Base-by-base conservation (phyloP, 2,797 vertebrate species). In the Pipistrellus pygmaeus region DNA sequence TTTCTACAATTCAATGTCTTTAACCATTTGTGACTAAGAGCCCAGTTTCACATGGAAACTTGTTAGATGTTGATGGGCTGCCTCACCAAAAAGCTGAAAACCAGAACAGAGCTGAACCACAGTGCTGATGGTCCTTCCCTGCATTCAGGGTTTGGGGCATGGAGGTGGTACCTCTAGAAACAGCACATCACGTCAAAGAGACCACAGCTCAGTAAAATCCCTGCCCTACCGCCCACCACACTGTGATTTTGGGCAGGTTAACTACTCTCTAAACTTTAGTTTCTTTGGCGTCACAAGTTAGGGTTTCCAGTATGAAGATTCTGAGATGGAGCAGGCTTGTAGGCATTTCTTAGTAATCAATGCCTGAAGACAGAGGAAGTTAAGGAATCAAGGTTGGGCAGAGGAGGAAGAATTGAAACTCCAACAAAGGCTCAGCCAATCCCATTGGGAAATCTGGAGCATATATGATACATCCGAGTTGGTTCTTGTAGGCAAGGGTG, bases 401-500 rank as follows among this genome's bases (percentile, higher is more conserved):
- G 69, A 77, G 17, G 57, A 44, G 92, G 53, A 87, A 1, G 27
- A 87, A 3, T 18, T 12, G 13, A 48, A 66, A 48, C 38, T 46
- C 8, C 53, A 35, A 21, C 18, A 21, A 87, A 84, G 60, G 41
- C 57, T 84, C 48, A 57, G 35, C 21, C 66, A 23, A 8, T 17
- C 27, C 17, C 7, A 0, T 10, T 27, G 81, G 84, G 32, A 78
- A 46, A 8, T n/a, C 53, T 10, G 48, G 55, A 53, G 44, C 9
- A 18, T 10, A 15, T 1, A 3, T n/a, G 30, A 1, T 44, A 27
- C 4, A 6, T 11, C 35, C 8, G n/a, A 73, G 64, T 2, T 21
- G 51, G 25, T n/a, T 25, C 32, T 32, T 35, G 1, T 15, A 35
- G 62, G 18, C 68, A n/a, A 6, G n/a, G 23, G 8, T 55, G 71